phyloP scores from a whole-genome alignment of 2,113 vertebrate genomes.

The Drymodes brunneopygia region DNA sequence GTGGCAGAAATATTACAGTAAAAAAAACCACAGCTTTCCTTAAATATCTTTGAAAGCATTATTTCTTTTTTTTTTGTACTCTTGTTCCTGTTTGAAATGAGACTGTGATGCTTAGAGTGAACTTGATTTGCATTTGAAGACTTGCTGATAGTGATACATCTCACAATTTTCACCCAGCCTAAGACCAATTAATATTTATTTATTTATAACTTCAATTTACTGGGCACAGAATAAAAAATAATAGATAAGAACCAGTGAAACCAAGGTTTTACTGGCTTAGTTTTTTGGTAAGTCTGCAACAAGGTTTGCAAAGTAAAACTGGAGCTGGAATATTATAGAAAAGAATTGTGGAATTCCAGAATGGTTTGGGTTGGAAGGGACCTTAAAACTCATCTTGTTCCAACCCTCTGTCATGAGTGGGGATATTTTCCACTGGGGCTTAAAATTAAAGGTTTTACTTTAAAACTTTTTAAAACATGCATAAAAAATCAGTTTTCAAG shows the following conservation, averaged over 20 bases:
- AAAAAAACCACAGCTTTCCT: background rate
- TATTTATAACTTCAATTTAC: background rate
- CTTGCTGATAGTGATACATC: background rate
- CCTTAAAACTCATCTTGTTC: background rate
- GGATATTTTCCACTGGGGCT: too few species aligned
- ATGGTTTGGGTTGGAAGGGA: background rate
- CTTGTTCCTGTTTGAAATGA: background rate
- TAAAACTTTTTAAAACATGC: background rate
- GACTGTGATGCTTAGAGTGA: background rate
- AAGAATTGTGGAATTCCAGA: background rate
- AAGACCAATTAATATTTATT: background rate
- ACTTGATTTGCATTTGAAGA: background rate
- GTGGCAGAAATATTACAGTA: background rate
- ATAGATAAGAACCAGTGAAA: background rate
- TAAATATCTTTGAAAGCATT: background rate
- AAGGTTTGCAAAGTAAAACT: background rate
- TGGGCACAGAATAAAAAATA: background rate
- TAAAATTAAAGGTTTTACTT: background rate
- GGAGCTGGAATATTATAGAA: background rate
- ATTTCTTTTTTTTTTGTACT: rapidly evolving
- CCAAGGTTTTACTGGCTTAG: background rate
- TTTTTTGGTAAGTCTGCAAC: background rate
- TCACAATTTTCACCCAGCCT: background rate
- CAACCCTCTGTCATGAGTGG: background rate
- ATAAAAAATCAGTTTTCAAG: background rate